Percentiles rank a stretch among this genome's conserved stretches.
These are phyloP conservation scores for Anas platyrhynchos DNA, from an alignment of 2,113 vertebrate species.

Conservation along the genomic window DNA sequence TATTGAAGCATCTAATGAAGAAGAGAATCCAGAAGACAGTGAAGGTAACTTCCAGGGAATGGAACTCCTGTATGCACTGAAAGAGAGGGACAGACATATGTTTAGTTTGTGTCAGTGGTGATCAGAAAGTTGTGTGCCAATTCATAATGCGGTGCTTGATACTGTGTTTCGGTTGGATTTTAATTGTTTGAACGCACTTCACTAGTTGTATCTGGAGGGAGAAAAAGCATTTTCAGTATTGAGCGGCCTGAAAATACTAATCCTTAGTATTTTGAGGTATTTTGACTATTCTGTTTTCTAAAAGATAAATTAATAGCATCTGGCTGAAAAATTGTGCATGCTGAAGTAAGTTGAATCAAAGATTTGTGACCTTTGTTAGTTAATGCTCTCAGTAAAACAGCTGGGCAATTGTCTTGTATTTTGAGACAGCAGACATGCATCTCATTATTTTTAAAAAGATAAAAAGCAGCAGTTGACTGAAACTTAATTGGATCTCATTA, in stretches of 20 bases:
- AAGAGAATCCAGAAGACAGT: constrained; percentile 96
- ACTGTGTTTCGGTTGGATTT: neutral
- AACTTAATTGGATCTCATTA: neutral
- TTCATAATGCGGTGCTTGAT: neutral
- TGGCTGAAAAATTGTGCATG: neutral
- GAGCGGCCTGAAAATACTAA: neutral
- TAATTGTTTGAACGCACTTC: neutral
- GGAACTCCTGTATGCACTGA: neutral
- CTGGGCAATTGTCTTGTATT: neutral
- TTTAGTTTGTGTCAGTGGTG: neutral
- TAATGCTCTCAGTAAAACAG: neutral
- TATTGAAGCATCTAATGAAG: constrained; percentile 87
- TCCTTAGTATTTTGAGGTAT: neutral
- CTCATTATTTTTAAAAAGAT: neutral
- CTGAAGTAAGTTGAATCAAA: neutral
- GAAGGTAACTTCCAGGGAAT: constrained; percentile 82
- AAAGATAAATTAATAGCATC: neutral
- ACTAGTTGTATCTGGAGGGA: neutral
- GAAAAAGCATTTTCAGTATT: neutral
- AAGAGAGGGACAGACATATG: neutral
- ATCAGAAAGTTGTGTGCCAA: neutral
- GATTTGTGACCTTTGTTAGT: neutral
- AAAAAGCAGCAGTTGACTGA: neutral
- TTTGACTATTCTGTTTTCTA: neutral
- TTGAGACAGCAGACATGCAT: neutral